Evolutionary conservation across 2,113 vertebrate species (phyloP), one percentile per base, ranked within the genome.

Genomic region (Hucho hucho): DNA sequence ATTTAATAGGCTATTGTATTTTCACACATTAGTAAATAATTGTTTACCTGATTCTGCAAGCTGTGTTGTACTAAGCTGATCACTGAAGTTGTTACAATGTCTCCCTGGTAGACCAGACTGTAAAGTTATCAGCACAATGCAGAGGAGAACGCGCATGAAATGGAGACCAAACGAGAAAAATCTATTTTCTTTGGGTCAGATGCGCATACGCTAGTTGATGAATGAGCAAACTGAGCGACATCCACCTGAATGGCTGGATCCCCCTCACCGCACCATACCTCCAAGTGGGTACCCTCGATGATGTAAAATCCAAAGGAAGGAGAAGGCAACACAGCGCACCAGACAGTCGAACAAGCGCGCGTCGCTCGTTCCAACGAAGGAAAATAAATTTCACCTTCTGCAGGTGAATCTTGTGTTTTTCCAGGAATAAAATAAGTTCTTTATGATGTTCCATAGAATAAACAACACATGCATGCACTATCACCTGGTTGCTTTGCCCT

Each of bases 11-110:
- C 49, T 65, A 18, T 65, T 65, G 25, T 4, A 28, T 65, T 65
- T 53, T 53, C 49, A 53, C 16, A 53, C 4, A 53, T 53, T 53
- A 53, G 14, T 53, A 16, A 53, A 18, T 0, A 16, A 24, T 11
- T 12, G 3, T 70, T 81, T 90, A 91, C 90, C 89, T 88, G 82
- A 67, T 81, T 84, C 63, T 76, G 76, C 74, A 83, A 82, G 85
- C 86, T 25, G 3, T 75, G 32, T 18, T 66, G 61, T 83, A 80
- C 11, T 6, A 46, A 25, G 37, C 67, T 46, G 3, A 46, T 46
- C 16, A 46, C 80, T 65, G 74, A 9, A 58, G 69, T 79, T 77
- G 46, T 75, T 47, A 28, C 70, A 79, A 84, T 73, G 13, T 79
- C 58, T 82, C 70, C 79, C 78, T 75, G 75, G 68, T 77, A 83